Evolutionary conservation across 2,888 invertebrate genomes (phyloP).

Genomic region (Parnassius orleans): DNA sequence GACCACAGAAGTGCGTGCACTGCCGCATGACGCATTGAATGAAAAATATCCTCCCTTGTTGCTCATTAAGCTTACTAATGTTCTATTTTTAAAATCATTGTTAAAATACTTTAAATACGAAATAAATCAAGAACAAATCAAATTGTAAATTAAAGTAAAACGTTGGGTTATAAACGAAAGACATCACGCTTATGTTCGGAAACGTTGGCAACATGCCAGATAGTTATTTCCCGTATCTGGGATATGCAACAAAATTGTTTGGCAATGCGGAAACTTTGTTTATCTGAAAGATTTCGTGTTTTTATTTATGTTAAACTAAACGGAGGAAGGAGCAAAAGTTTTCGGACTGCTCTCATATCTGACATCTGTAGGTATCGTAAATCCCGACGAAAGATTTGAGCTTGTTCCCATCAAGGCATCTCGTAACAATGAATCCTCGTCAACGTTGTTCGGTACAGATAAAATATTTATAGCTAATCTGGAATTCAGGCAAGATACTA

Average conservation of each 20-base stretch:
- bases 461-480: conserved; percentile 26
- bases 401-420: conserved; percentile 15
- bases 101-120: background rate
- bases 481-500: conserved; percentile 19
- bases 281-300: conserved; percentile 19
- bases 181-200: conserved; percentile 21
- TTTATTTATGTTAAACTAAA: conserved; percentile 27
- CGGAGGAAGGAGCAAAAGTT: conserved; percentile 20
- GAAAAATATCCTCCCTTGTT: too few species aligned
- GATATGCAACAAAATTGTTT: conserved; percentile 25
- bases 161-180: conserved; percentile 21
- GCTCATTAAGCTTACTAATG: too few species aligned
- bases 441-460: conserved; percentile 23
- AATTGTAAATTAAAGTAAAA: conserved; percentile 23
- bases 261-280: conserved; percentile 25
- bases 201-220: conserved; percentile 23
- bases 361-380: conserved; percentile 27
- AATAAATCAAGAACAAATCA: conserved; percentile 12
- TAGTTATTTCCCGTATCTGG: conserved; percentile 27
- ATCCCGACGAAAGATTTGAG: conserved; percentile 15
- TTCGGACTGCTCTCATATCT: conserved; percentile 20
- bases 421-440: conserved; percentile 21
- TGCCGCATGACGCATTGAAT: too few species aligned
- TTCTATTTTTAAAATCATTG: too few species aligned
- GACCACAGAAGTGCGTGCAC: too few species aligned